Percentiles rank a stretch among this genome's conserved stretches.
These are phyloP conservation scores for Drosophila serrata DNA, from an alignment of 1,140 invertebrate genomes.

Conservation along the genomic window DNA sequence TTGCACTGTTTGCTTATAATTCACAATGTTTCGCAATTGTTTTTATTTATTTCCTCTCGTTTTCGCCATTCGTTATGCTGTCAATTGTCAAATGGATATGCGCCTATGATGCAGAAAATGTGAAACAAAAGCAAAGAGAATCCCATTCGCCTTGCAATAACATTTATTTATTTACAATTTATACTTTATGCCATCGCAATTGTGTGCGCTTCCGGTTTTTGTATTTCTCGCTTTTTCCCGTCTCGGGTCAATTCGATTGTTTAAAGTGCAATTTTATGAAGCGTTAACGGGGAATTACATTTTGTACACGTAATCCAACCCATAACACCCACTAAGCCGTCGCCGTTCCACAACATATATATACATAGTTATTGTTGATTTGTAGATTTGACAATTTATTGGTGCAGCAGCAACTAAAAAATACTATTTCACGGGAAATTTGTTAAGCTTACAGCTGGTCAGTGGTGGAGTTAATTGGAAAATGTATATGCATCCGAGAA, in stretches of 20 bases:
- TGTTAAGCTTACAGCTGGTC: constrained; percentile 43
- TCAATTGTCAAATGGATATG: constrained; percentile 49
- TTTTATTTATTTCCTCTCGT: constrained; percentile 22
- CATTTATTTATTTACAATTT: constrained; percentile 47
- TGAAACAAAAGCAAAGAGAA: constrained; percentile 20
- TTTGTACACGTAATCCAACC: constrained; percentile 32
- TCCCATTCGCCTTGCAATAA: constrained; percentile 25
- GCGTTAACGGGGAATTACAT: constrained; percentile 67
- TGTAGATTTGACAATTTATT: constrained; percentile 74
- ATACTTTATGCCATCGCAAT: constrained; percentile 36
- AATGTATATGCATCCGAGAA: constrained; percentile 47
- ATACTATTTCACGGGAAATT: constrained; percentile 68
- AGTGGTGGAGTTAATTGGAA: constrained; percentile 66
- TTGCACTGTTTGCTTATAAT: constrained; percentile 22
- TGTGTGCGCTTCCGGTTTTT: constrained; percentile 67
- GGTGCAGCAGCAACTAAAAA: constrained; percentile 59
- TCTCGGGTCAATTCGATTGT: constrained; percentile 54
- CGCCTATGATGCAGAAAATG: constrained; percentile 40
- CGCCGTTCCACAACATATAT: constrained; percentile 30
- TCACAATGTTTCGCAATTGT: constrained; percentile 10
- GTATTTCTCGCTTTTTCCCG: constrained; percentile 4
- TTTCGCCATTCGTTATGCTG: constrained; percentile 12
- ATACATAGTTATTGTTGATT: constrained; percentile 68
- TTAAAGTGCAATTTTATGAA: constrained; percentile 77
- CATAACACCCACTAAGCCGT: constrained; percentile 6